Conservation (phyloP, 2,113 vertebrate species). For the Pipa parva region DNA sequence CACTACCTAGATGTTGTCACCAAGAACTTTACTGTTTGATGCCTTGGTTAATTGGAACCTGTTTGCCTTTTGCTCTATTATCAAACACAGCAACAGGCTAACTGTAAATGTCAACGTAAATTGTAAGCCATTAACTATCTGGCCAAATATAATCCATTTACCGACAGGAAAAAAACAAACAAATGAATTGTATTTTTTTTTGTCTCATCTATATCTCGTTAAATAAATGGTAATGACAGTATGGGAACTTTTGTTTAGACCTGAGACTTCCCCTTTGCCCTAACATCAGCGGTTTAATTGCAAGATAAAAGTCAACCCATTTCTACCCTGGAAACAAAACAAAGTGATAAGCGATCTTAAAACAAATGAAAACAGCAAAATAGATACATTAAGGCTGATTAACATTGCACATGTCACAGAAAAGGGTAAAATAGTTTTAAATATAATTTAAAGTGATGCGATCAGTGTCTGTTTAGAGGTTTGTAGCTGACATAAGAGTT, state of each 20-base stretch:
- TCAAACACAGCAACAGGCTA: constrained; percentile 66
- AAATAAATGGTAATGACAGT: constrained; percentile 51
- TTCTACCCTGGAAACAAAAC: too few relatives aligned
- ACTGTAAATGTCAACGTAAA: constrained; percentile 85
- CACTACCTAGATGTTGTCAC: constrained; percentile 65
- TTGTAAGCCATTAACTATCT: constrained; percentile 66
- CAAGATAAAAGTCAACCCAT: too few relatives aligned
- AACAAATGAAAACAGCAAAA: background rate
- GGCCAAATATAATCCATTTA: constrained; percentile 62
- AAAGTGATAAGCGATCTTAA: background rate
- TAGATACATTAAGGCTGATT: too few relatives aligned
- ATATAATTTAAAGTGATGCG: too few relatives aligned
- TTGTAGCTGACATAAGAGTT: too few relatives aligned
- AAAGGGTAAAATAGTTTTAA: too few relatives aligned
- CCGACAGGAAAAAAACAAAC: constrained; percentile 53
- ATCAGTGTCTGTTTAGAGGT: too few relatives aligned
- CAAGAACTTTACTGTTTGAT: constrained; percentile 75
- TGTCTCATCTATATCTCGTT: constrained; percentile 70
- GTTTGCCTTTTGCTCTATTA: constrained; percentile 62
- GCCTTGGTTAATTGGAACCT: constrained; percentile 82
- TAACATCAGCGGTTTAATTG: constrained; percentile 56
- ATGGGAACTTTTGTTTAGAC: constrained; percentile 57
- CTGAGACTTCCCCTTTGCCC: constrained; percentile 60
- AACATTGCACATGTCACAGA: too few relatives aligned
- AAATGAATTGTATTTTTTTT: constrained; percentile 49